Base-by-base conservation (phyloP, 1,140 invertebrate genomes). In the Arctopsyche grandis region DNA sequence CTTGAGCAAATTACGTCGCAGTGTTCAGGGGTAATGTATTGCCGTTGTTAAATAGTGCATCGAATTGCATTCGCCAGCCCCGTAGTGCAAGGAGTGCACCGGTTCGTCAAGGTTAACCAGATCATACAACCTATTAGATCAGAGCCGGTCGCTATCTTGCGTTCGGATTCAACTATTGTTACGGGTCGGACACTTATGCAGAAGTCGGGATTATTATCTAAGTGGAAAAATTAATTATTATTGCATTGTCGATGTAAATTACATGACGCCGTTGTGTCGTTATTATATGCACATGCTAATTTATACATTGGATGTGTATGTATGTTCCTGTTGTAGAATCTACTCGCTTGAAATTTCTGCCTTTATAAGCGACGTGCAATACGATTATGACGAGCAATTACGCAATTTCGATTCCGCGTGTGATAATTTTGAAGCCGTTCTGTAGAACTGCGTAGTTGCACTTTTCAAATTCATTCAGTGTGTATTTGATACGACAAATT, bases 11-110 rank as follows among this genome's bases (percentile, higher is more conserved):
- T 56, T 56, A 56, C 19, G 10, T 56, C 19, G 52, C n/a, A n/a
- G 52, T 5, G n/a, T 21, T 44, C 48, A 19, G 19, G 52, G 43
- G 48, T 48, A 21, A 1, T 38, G 29, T 22, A 22, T 46, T 75
- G 5, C 21, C 52, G 60, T 75, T 75, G 52, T 75, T 75, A 75
- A 75, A 58, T 75, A 60, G 48, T 75, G 48, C 74, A 75, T 75
- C 74, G 74, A 60, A 60, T 75, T 56, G 74, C 74, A 70, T 4
- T 66, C n/a, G 19, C 60, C 4, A 16, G 4, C 21, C n/a, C 69
- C 5, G 24, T 19, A 69, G 24, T 69, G 60, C 60, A 66, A 26
- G 1, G 60, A 66, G 10, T 66, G 60, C 14, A 66, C 24, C 60
- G 24, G 21, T 21, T n/a, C 52, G 14, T 26, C 69, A 70, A 70